Conservation (phyloP, 2,797 vertebrate species). For the Alfaro cultratus region DNA sequence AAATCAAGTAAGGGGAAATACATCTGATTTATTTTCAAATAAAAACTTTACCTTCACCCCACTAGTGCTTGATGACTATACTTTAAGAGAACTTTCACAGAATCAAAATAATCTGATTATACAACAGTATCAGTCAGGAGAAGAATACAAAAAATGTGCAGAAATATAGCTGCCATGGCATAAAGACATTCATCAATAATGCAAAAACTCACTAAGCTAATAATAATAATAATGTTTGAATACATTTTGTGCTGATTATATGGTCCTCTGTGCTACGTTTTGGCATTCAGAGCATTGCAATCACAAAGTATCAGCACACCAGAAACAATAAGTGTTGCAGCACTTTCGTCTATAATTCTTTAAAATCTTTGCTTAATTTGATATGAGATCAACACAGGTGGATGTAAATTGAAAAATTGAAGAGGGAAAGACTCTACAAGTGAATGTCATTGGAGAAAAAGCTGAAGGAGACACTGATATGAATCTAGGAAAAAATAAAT, state of each 20-base stretch:
- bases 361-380: neutral
- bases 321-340: neutral
- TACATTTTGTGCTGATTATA: neutral
- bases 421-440: conserved; percentile 11
- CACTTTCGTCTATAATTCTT: no score
- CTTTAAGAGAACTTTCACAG: neutral
- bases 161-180: no score
- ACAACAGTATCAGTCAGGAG: no score
- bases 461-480: conserved; percentile 23
- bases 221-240: no score
- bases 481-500: conserved; percentile 21
- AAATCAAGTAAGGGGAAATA: neutral
- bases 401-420: neutral
- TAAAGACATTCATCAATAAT: no score
- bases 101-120: no score
- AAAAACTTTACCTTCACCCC: neutral
- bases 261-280: neutral
- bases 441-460: neutral
- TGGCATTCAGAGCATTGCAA: neutral
- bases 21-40: neutral
- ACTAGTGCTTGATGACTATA: neutral
- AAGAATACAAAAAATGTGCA: no score
- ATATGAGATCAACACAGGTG: neutral
- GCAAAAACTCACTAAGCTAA: no score
- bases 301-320: neutral